These are phyloP conservation scores for Scomber colias DNA, from an alignment of 2,113 vertebrate genomes.

Conservation along the genomic window DNA sequence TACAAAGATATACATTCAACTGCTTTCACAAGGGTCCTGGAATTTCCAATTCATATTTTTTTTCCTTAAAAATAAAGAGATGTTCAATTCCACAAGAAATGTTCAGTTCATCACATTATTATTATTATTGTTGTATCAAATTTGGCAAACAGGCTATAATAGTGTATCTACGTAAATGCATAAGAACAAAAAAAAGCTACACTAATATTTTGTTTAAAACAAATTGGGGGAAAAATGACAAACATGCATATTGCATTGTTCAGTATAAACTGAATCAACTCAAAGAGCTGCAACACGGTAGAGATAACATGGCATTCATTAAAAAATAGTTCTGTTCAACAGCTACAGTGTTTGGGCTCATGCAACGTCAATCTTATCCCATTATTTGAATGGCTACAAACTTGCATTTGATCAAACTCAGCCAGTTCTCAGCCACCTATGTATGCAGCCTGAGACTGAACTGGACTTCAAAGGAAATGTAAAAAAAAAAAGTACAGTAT, in stretches of 20 bases:
- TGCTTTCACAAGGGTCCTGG: slow-evolving; percentile 91
- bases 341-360: slow-evolving; percentile 76
- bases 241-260: slow-evolving; percentile 83
- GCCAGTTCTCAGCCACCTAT: slow-evolving; percentile 33
- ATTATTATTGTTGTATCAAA: slow-evolving; percentile 67
- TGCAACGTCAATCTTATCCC: slow-evolving; percentile 69
- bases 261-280: slow-evolving; percentile 74
- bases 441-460: slow-evolving; percentile 31
- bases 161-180: slow-evolving; percentile 80
- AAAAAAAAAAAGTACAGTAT: slow-evolving; percentile 54
- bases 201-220: slow-evolving; percentile 73
- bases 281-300: slow-evolving; percentile 73
- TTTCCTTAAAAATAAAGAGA: slow-evolving; percentile 80
- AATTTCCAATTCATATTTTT: slow-evolving; percentile 79
- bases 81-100: slow-evolving; percentile 78
- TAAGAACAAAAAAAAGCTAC: slow-evolving; percentile 69
- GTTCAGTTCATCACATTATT: slow-evolving; percentile 75
- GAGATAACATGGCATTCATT: slow-evolving; percentile 74
- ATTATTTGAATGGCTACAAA: slow-evolving; percentile 66
- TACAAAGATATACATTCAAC: slow-evolving; percentile 96
- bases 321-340: slow-evolving; percentile 64
- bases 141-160: slow-evolving; percentile 84
- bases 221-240: slow-evolving; percentile 60
- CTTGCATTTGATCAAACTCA: slow-evolving; percentile 56
- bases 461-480: slow-evolving; percentile 36